Evolutionary conservation across 2,797 vertebrate species (phyloP), one percentile per base, ranked within the genome.

Genomic region (Smutsia temminckii): DNA sequence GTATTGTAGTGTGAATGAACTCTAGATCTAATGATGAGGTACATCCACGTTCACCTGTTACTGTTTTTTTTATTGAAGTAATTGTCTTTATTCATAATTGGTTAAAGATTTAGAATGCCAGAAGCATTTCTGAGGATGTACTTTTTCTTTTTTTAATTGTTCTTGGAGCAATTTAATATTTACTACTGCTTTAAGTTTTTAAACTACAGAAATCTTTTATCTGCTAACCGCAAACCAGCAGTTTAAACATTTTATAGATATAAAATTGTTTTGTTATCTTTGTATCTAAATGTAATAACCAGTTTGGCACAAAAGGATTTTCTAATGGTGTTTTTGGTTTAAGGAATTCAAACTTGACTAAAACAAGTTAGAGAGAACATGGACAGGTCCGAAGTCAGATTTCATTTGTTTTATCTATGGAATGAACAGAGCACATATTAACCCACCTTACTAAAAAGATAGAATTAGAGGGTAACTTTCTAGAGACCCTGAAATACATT

Each of bases 141-240:
- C 27, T 55, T 77, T 74, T 34, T 74, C 13, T 53, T 46, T 46
- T 89, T 64, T 23, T 21, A 8, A n/a, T 29, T 17, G 12, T 85
- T 77, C 57, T 64, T 81, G 85, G 37, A 88, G 49, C 63, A 93
- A 16, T 53, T 85, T 34, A 66, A 7, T 55, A 20, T 29, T 95
- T 37, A 92, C 25, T 81, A 85, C 5, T 72, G 42, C 34, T 79
- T 96, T 83, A 94, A 32, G 51, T 72, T 96, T 95, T 92, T 93
- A 63, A 94, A 87, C 37, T 61, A 13, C 9, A 29, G 25, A 84
- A 21, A 85, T 27, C 12, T 77, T 85, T 91, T 61, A 71, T 49
- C 32, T 91, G 42, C 40, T 94, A 79, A 51, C 27, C 34, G 40
- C 59, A 90, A 87, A 37, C 59, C 55, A 95, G 57, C n/a, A 85